Conservation (phyloP, 2,888 invertebrate genomes). For the Branchipolynoe longqiensis region DNA sequence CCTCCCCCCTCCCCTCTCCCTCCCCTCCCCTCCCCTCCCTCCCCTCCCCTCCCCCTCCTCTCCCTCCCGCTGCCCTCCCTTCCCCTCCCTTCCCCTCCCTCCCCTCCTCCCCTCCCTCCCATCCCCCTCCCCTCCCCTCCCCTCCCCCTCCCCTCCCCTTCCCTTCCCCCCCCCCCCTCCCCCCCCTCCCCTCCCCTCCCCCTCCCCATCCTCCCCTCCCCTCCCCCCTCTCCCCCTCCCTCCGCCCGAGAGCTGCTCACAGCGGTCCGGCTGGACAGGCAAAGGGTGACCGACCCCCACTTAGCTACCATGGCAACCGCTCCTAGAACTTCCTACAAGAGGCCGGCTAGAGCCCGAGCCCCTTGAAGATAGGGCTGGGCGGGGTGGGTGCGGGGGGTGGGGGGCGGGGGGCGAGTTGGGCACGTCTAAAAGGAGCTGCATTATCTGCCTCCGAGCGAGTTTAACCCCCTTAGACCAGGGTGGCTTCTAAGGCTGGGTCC, state of each 20-base stretch:
- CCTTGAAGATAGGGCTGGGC: constrained; percentile 3
- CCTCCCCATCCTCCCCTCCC: background rate
- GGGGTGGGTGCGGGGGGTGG: background rate
- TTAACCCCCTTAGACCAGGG: constrained; percentile 28
- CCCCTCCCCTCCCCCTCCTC: too few relatives aligned
- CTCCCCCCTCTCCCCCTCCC: background rate
- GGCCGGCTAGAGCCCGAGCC: constrained; percentile 25
- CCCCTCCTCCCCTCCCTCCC: too few relatives aligned
- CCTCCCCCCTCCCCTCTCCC: too few relatives aligned
- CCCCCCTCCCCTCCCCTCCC: background rate
- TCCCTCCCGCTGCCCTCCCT: too few relatives aligned
- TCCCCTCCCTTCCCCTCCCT: too few relatives aligned
- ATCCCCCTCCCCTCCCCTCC: background rate
- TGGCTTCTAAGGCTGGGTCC: background rate
- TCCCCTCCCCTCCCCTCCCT: too few relatives aligned
- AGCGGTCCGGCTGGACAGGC: constrained; percentile 17
- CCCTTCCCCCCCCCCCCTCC: background rate
- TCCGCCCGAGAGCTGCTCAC: constrained; percentile 5
- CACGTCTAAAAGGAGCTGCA: constrained; percentile 14
- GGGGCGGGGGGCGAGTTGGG: background rate
- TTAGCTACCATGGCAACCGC: constrained; percentile 44
- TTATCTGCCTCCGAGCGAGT: constrained; percentile 30
- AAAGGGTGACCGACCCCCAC: constrained; percentile 47
- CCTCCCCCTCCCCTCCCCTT: background rate
- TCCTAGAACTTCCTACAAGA: constrained; percentile 25